A percentile compares a stretch with the other conserved stretches of the same genome.
phyloP scores from a whole-genome alignment of 2,888 invertebrate species.

The Caenorhabditis sp. region DNA sequence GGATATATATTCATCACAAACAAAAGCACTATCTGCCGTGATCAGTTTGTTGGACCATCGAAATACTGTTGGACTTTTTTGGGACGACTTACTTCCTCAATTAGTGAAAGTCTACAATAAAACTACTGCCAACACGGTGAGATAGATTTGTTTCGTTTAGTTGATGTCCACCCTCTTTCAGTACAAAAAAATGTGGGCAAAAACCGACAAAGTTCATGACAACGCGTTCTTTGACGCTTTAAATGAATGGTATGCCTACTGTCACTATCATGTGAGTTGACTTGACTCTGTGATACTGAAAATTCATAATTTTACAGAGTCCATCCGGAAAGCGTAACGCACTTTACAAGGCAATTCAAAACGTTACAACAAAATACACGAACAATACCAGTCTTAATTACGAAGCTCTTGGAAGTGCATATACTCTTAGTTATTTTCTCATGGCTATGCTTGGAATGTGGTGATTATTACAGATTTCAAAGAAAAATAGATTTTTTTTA shows the following conservation, averaged over 20 bases:
- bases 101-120: constrained; percentile 24
- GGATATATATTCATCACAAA: constrained; percentile 19
- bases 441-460: constrained; percentile 33
- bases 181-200: constrained; percentile 40
- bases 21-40: constrained; percentile 10
- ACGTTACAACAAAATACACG: constrained; percentile 25
- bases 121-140: constrained; percentile 8
- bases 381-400: constrained; percentile 29
- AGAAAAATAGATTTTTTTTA: no score
- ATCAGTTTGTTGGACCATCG: constrained; percentile 28
- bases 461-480: no score
- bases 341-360: constrained; percentile 37
- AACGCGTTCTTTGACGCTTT: constrained; percentile 37
- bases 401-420: constrained; percentile 6
- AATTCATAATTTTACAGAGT: constrained; percentile 17
- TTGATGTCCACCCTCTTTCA: no score
- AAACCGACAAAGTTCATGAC: constrained; percentile 32
- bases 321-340: constrained; percentile 33
- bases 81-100: constrained; percentile 21
- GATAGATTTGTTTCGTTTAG: no score
- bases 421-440: constrained; percentile 13
- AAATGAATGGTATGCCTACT: constrained; percentile 44
- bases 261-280: constrained; percentile 37
- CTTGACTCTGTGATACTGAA: background rate
- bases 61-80: constrained; percentile 29